Percentiles rank a stretch among this genome's conserved stretches.
phyloP scores from a whole-genome alignment of 53 echinoderm and acorn worm genomes.

The Luidia sarsii region DNA sequence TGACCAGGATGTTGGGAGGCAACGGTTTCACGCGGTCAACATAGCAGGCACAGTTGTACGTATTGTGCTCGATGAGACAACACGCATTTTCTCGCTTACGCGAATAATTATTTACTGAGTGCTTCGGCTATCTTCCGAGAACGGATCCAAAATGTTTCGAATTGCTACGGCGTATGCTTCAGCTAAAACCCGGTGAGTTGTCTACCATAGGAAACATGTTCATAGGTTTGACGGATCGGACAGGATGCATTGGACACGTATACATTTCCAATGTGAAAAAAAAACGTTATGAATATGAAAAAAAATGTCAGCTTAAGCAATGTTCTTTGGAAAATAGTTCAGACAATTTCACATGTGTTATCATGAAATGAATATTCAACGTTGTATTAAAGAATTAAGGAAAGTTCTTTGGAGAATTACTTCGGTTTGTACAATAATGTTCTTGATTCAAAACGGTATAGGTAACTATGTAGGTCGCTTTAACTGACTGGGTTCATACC shows the following conservation, averaged over 20 bases:
- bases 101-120: background rate
- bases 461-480: no score
- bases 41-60: constrained; percentile 2
- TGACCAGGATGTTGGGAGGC: no score
- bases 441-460: no score
- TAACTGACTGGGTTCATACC: no score
- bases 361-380: no score
- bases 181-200: constrained; percentile 34
- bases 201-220: background rate
- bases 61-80: background rate
- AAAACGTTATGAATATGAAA: background rate
- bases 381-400: no score
- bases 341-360: background rate
- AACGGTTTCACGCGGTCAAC: background rate
- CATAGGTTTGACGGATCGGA: background rate
- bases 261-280: background rate
- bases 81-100: background rate
- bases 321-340: background rate
- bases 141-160: constrained; percentile 8
- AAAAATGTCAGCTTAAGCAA: background rate
- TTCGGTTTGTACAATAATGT: no score
- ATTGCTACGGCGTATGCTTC: background rate
- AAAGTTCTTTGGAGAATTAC: no score
- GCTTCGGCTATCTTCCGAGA: background rate
- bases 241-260: background rate